Conservation (phyloP, 1,140 invertebrate species). For the Apis cerana region DNA sequence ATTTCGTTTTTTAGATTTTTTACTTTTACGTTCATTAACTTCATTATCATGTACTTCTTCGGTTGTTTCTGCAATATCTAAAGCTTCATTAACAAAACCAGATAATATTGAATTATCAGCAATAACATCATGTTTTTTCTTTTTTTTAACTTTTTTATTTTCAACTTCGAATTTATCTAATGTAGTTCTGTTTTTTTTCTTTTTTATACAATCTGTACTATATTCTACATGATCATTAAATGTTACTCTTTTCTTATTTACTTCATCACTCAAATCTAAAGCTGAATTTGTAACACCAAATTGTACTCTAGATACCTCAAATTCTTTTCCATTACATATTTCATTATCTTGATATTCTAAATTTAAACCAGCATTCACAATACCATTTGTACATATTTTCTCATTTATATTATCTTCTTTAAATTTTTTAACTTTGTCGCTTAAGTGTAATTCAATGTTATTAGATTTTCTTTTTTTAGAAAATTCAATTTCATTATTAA, state of each 20-base stretch:
- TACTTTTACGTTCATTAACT: constrained; percentile 67
- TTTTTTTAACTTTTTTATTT: constrained; percentile 69
- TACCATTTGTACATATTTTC: constrained; percentile 45
- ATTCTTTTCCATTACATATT: constrained; percentile 58
- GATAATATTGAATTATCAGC: background rate
- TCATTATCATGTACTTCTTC: constrained; percentile 71
- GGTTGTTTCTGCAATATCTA: constrained; percentile 61
- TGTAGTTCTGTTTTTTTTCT: constrained; percentile 67
- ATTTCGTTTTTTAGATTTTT: constrained; percentile 55
- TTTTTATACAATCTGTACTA: constrained; percentile 68
- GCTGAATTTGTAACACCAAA: constrained; percentile 74
- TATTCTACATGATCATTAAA: constrained; percentile 78
- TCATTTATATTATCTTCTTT: constrained; percentile 19
- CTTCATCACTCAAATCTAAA: constrained; percentile 75
- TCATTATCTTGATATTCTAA: constrained; percentile 49
- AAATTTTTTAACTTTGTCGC: constrained; percentile 35
- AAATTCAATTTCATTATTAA: constrained; percentile 1
- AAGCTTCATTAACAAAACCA: constrained; percentile 68
- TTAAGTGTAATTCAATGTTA: background rate
- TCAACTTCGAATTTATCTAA: constrained; percentile 77
- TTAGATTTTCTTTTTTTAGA: constrained; percentile 49
- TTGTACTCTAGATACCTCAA: constrained; percentile 71
- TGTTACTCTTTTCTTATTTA: constrained; percentile 72
- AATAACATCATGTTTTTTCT: constrained; percentile 47
- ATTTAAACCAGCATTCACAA: constrained; percentile 68